phyloP scores from a whole-genome alignment of 2,888 invertebrate genomes.

The Rhamnusium bicolor region DNA sequence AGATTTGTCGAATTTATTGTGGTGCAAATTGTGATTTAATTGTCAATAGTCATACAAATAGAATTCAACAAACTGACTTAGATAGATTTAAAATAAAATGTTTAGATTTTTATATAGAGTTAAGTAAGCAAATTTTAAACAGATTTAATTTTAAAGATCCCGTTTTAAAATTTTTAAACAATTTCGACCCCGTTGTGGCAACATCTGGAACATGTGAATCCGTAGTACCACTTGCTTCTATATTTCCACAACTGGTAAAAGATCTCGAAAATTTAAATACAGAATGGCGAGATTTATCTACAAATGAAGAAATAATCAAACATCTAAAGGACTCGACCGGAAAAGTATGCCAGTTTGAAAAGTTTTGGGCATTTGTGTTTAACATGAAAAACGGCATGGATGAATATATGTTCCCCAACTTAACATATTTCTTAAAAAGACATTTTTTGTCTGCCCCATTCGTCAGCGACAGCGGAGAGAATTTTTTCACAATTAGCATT shows the following conservation, averaged over 20 bases:
- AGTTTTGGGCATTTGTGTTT: neutral
- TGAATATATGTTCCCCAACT: neutral
- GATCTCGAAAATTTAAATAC: neutral
- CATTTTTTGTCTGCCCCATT: neutral
- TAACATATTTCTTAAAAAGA: neutral
- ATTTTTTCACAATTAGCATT: neutral
- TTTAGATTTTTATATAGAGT: neutral
- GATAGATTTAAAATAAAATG: neutral
- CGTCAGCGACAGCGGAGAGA: neutral
- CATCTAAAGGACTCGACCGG: neutral
- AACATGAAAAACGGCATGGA: neutral
- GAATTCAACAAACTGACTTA: neutral
- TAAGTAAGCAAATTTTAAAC: neutral
- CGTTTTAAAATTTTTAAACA: neutral
- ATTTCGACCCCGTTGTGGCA: neutral
- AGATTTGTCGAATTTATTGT: neutral
- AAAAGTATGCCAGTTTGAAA: neutral
- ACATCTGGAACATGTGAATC: neutral
- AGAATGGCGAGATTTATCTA: neutral
- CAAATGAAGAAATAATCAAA: neutral
- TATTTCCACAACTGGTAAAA: neutral
- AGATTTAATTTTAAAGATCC: neutral
- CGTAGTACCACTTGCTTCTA: neutral
- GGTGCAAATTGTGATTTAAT: neutral
- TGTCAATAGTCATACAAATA: neutral